These are phyloP conservation scores for Anthrax anthrax DNA, from an alignment of 2,888 invertebrate genomes.

Conservation along the genomic window DNA sequence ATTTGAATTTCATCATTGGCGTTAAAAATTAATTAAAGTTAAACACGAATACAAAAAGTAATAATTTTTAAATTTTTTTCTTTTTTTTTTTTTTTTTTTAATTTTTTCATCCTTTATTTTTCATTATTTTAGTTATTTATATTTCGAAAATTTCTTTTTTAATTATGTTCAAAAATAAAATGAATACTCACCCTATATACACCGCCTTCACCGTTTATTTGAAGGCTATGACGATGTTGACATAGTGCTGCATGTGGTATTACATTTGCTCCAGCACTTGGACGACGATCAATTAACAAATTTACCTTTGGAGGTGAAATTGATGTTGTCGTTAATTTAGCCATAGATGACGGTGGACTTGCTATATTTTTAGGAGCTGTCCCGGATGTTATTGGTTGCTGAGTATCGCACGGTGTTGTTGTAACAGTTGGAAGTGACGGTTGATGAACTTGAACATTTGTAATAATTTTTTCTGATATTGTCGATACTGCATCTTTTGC, in stretches of 20 bases:
- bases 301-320: constrained; percentile 11
- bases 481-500: constrained; percentile 5
- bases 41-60: too few relatives aligned
- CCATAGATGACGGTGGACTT: constrained; percentile 7
- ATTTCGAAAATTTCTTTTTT: too few relatives aligned
- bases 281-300: constrained; percentile 14
- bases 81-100: too few relatives aligned
- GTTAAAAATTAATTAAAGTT: too few relatives aligned
- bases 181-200: neutral
- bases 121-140: too few relatives aligned
- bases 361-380: neutral
- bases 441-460: neutral
- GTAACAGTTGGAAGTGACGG: constrained; percentile 10
- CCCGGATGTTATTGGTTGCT: neutral
- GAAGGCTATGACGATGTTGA: constrained; percentile 16
- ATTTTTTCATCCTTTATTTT: too few relatives aligned
- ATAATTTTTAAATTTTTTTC: too few relatives aligned
- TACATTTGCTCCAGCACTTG: constrained; percentile 16
- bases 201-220: constrained; percentile 6
- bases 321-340: constrained; percentile 10
- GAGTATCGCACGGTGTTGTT: constrained; percentile 12
- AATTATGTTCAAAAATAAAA: neutral
- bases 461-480: constrained; percentile 1
- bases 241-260: constrained; percentile 17
- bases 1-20: too few relatives aligned